A percentile compares a stretch with the other conserved stretches of the same genome.
phyloP scores from a whole-genome alignment of 2,113 vertebrate species.

The Chroicocephalus ridibundus region DNA sequence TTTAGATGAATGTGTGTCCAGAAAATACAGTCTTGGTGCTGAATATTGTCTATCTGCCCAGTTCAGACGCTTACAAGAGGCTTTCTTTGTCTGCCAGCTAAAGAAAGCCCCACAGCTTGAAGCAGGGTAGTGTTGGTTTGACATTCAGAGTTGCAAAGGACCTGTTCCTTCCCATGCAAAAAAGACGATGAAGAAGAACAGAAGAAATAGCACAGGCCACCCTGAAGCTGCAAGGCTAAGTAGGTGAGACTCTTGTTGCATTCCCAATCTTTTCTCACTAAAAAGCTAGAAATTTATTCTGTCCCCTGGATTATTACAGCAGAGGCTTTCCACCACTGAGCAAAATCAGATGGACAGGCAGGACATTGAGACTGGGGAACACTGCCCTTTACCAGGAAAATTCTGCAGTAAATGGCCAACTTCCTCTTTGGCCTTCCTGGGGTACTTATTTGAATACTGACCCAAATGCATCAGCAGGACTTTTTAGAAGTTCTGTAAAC shows the following conservation, averaged over 20 bases:
- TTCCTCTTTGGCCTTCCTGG: not conserved
- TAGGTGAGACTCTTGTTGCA: not conserved
- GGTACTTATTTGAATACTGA: not conserved
- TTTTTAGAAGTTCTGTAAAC: not conserved
- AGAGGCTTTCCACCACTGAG: not conserved
- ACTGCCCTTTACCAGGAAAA: not conserved
- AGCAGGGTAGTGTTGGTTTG: not conserved
- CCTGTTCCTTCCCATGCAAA: not conserved
- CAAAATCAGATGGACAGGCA: not conserved
- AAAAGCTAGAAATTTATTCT: not conserved
- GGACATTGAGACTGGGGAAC: not conserved
- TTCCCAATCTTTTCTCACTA: not conserved
- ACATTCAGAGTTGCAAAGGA: not conserved
- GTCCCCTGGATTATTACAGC: not conserved
- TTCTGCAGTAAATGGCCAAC: not conserved
- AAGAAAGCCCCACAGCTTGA: not conserved
- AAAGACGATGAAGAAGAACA: not conserved
- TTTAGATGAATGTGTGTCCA: not conserved
- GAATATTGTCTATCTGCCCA: not conserved
- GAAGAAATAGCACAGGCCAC: not conserved
- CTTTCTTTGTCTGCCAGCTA: not conserved
- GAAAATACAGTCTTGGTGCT: not conserved
- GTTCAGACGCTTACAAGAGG: not conserved
- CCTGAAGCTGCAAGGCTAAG: not conserved
- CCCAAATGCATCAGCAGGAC: not conserved